Percentiles rank a stretch among this genome's conserved stretches.
phyloP scores from a whole-genome alignment of 2,113 vertebrate species.

The Carassius carassius region DNA sequence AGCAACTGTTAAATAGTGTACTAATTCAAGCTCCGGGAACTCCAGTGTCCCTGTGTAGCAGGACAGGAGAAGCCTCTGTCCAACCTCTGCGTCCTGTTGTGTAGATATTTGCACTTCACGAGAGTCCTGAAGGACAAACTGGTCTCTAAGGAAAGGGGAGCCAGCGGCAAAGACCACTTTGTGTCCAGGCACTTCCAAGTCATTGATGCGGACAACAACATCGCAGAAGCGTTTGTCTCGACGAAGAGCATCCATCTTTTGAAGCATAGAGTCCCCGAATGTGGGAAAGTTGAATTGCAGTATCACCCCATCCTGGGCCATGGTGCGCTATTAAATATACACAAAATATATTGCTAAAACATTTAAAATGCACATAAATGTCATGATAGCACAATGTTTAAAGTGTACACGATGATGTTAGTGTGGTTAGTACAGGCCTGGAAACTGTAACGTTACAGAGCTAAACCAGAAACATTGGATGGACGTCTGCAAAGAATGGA shows the following conservation, averaged over 20 bases:
- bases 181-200: slow-evolving; percentile 90
- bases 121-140: slow-evolving; percentile 95
- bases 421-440: slow-evolving; percentile 19
- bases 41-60: slow-evolving; percentile 95
- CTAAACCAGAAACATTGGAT: slow-evolving; percentile 1
- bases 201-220: slow-evolving; percentile 90
- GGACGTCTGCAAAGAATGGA: neutral
- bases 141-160: slow-evolving; percentile 94
- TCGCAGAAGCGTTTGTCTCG: slow-evolving; percentile 96
- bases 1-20: slow-evolving; percentile 96
- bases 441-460: neutral
- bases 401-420: neutral
- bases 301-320: slow-evolving; percentile 92
- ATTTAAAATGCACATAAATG: neutral
- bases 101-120: slow-evolving; percentile 93
- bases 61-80: slow-evolving; percentile 90
- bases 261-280: slow-evolving; percentile 95
- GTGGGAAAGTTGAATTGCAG: slow-evolving; percentile 96
- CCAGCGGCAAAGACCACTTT: slow-evolving; percentile 97
- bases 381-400: neutral
- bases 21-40: slow-evolving; percentile 96
- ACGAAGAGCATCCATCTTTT: slow-evolving; percentile 94
- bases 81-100: slow-evolving; percentile 91
- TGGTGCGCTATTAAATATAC: slow-evolving; percentile 66
- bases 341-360: neutral